These are phyloP conservation scores for Orchesella flavescens DNA, from an alignment of 2,888 invertebrate species.

Conservation along the genomic window DNA sequence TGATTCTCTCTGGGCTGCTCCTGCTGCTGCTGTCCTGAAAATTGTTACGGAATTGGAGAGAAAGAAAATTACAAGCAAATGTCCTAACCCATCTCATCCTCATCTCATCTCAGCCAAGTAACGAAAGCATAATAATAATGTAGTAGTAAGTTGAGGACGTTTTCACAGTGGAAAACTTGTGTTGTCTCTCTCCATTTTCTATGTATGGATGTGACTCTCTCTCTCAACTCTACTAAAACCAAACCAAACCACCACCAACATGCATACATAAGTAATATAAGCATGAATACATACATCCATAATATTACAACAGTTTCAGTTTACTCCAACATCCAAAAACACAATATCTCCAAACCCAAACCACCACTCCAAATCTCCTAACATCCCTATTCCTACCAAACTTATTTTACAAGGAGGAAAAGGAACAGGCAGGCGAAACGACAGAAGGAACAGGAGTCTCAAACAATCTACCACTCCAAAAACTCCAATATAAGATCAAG, in stretches of 20 bases:
- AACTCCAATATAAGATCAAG: conserved; percentile 57
- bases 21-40: conserved; percentile 28
- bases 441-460: too few species aligned
- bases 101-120: not conserved
- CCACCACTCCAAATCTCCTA: too few species aligned
- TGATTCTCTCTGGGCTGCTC: conserved; percentile 5
- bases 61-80: conserved; percentile 65
- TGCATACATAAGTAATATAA: conserved; percentile 20
- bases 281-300: conserved; percentile 23
- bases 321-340: conserved; percentile 40
- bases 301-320: conserved; percentile 34
- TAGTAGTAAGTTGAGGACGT: conserved; percentile 52
- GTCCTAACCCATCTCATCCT: conserved; percentile 57
- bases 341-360: too few species aligned
- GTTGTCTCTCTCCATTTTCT: conserved; percentile 7
- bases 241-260: conserved; percentile 31
- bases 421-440: too few species aligned
- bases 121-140: conserved; percentile 12
- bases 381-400: not conserved
- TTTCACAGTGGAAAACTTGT: conserved; percentile 33
- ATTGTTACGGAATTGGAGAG: conserved; percentile 53
- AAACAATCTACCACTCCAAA: conserved; percentile 20
- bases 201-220: not conserved
- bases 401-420: conserved; percentile 52
- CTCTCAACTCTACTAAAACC: too few species aligned